These are phyloP conservation scores for Coleophora deauratella DNA, from an alignment of 2,888 invertebrate species.

Conservation along the genomic window DNA sequence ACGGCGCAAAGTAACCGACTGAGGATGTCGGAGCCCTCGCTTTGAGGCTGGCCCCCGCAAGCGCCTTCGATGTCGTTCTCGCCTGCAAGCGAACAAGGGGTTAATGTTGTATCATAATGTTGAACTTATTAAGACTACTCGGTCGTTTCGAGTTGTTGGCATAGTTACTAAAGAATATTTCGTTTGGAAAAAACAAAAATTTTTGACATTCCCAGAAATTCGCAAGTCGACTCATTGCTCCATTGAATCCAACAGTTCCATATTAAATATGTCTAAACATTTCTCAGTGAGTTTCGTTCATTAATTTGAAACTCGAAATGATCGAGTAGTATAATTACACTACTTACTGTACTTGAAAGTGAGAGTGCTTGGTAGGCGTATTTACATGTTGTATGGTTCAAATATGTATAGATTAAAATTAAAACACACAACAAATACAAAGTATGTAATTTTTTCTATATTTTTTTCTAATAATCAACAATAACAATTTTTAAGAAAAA, in stretches of 20 bases:
- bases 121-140: background rate
- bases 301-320: constrained; percentile 5
- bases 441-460: background rate
- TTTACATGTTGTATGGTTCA: background rate
- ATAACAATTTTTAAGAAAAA: constrained; percentile 1
- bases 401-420: constrained; percentile 5
- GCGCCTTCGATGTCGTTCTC: constrained; percentile 61
- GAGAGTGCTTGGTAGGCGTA: background rate
- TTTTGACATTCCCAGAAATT: too few relatives aligned
- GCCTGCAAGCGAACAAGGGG: constrained; percentile 29
- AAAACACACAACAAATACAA: constrained; percentile 2
- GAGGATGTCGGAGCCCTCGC: constrained; percentile 38
- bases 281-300: background rate
- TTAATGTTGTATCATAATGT: constrained; percentile 13
- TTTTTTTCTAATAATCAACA: background rate
- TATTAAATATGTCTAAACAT: too few relatives aligned
- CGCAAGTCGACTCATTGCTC: too few relatives aligned
- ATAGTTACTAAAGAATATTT: background rate
- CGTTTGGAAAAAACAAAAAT: background rate
- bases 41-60: constrained; percentile 21
- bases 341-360: constrained; percentile 2
- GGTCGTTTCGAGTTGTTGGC: constrained; percentile 4
- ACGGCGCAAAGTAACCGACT: constrained; percentile 49
- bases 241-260: too few relatives aligned
- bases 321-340: constrained; percentile 1